Conservation (phyloP, 92 coral and sea anemone genomes). For the Epizoanthus ramosus region DNA sequence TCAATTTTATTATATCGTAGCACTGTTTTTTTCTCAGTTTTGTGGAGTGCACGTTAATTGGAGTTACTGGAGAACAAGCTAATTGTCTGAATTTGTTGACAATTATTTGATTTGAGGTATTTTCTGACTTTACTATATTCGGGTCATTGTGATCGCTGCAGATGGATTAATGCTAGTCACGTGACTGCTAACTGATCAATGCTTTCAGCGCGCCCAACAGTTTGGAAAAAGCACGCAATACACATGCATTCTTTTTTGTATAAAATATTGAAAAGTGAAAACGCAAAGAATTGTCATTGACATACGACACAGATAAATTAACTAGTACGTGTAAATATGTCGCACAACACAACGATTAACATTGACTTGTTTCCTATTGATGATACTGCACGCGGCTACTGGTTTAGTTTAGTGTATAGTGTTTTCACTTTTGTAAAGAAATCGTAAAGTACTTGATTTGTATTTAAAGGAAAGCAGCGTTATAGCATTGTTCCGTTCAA, state of each 20-base stretch:
- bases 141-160: too few relatives aligned
- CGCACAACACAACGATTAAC: neutral
- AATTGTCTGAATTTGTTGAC: too few relatives aligned
- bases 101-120: too few relatives aligned
- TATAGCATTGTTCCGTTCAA: neutral
- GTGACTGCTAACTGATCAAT: too few relatives aligned
- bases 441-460: neutral
- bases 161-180: too few relatives aligned
- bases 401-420: neutral
- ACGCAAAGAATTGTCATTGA: neutral
- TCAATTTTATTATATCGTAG: neutral
- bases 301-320: neutral
- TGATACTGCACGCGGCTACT: neutral
- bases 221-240: too few relatives aligned
- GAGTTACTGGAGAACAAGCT: too few relatives aligned
- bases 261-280: neutral
- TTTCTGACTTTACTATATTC: too few relatives aligned
- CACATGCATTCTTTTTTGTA: neutral
- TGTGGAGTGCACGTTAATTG: too few relatives aligned
- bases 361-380: neutral
- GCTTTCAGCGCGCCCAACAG: too few relatives aligned
- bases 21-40: too few relatives aligned
- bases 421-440: slow-evolving; percentile 18
- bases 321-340: neutral
- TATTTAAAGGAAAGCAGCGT: neutral